A percentile compares a stretch with the other conserved stretches of the same genome.
Evolutionary conservation across 2,888 invertebrate genomes (phyloP).

Genomic region (Drosophila antonietae): DNA sequence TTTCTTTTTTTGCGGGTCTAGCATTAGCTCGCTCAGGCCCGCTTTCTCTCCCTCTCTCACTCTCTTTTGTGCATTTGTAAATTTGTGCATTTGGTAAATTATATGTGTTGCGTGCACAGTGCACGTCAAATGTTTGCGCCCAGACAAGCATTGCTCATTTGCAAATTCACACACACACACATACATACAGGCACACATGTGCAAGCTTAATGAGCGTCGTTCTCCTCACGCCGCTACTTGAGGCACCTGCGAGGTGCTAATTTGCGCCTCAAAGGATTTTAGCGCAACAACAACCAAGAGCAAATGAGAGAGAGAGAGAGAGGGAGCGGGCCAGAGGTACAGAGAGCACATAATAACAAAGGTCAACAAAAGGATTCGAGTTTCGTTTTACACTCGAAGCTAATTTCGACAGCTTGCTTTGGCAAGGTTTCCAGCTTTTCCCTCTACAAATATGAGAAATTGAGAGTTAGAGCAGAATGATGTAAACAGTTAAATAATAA

Average conservation of each 20-base stretch:
- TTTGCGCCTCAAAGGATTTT: conserved; percentile 77
- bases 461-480: neutral
- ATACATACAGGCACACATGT: conserved; percentile 5
- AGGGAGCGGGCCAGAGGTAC: neutral
- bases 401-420: conserved; percentile 3
- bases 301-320: neutral
- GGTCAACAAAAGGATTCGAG: conserved; percentile 44
- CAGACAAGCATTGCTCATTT: conserved; percentile 72
- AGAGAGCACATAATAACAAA: conserved; percentile 42
- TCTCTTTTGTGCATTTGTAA: conserved; percentile 30
- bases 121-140: conserved; percentile 66
- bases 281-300: conserved; percentile 34
- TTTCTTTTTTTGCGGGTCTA: conserved; percentile 17
- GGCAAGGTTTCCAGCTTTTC: neutral
- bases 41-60: neutral
- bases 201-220: conserved; percentile 40
- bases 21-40: neutral
- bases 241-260: conserved; percentile 75
- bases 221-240: conserved; percentile 9
- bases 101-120: conserved; percentile 43
- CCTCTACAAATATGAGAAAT: neutral
- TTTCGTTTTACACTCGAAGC: conserved; percentile 24
- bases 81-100: conserved; percentile 62
- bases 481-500: neutral
- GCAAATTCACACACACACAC: conserved; percentile 18